Percentiles rank a stretch among this genome's conserved stretches.
These are phyloP conservation scores for Nyctibius grandis DNA, from an alignment of 2,797 vertebrate species.

Conservation along the genomic window DNA sequence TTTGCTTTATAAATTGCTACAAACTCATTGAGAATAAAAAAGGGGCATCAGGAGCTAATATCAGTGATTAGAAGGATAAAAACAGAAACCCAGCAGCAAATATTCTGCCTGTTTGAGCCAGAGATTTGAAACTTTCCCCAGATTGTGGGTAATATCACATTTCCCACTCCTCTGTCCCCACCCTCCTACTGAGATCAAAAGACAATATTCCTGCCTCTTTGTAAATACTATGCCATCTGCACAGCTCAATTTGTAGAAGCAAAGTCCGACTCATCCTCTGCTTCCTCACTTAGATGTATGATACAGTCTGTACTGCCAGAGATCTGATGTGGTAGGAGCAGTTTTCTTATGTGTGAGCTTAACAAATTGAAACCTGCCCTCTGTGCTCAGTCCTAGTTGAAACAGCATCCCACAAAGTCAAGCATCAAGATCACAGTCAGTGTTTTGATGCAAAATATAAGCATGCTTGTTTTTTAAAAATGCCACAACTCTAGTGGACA, in stretches of 20 bases:
- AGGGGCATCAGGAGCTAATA: background rate
- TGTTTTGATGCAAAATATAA: conserved; percentile 22
- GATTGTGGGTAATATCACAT: conserved; percentile 44
- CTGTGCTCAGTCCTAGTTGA: background rate
- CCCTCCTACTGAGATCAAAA: conserved; percentile 64
- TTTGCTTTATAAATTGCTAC: background rate
- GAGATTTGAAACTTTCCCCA: conserved; percentile 51
- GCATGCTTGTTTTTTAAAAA: background rate
- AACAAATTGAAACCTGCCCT: conserved; percentile 14
- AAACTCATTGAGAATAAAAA: background rate
- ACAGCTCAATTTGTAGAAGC: conserved; percentile 27
- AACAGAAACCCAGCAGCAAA: conserved; percentile 33
- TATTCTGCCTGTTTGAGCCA: background rate
- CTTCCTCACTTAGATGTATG: conserved; percentile 36
- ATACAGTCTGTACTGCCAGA: conserved; percentile 4
- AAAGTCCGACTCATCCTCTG: background rate
- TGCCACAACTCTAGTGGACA: background rate
- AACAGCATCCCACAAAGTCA: conserved; percentile 24
- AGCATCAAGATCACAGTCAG: background rate
- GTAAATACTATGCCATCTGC: conserved; percentile 46
- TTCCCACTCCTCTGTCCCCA: conserved; percentile 40
- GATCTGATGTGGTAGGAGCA: conserved; percentile 1
- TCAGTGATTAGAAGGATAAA: background rate
- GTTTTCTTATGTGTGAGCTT: background rate
- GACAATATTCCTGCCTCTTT: conserved; percentile 38